These are phyloP conservation scores for Scatophagus argus DNA, from an alignment of 2,113 vertebrate species.

Conservation along the genomic window DNA sequence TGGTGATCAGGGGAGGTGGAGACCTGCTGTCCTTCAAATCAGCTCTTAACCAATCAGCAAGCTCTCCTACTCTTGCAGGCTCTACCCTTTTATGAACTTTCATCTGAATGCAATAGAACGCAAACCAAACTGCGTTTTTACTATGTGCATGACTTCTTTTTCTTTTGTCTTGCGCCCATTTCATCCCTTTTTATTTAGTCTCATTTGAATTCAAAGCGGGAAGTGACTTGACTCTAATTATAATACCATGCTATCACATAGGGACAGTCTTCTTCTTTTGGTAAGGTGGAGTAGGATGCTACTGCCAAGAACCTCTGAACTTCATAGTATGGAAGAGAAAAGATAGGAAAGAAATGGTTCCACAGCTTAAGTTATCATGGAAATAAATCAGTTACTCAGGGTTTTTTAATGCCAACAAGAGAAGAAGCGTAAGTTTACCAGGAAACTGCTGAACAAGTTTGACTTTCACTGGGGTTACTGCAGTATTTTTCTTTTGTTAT, in stretches of 20 bases:
- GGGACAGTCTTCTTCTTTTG: slow-evolving; percentile 34
- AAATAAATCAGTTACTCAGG: slow-evolving; percentile 84
- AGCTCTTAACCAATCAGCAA: slow-evolving; percentile 84
- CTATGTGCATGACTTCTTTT: slow-evolving; percentile 89
- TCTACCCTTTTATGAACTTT: slow-evolving; percentile 76
- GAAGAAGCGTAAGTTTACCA: slow-evolving; percentile 70
- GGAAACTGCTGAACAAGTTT: slow-evolving; percentile 76
- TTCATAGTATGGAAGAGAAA: slow-evolving; percentile 22
- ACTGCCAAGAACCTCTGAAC: slow-evolving; percentile 61
- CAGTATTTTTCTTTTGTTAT: slow-evolving; percentile 56
- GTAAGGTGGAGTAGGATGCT: slow-evolving; percentile 50
- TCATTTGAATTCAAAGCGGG: slow-evolving; percentile 55
- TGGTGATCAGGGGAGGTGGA: slow-evolving; percentile 77
- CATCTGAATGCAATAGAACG: slow-evolving; percentile 76
- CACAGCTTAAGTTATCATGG: slow-evolving; percentile 62
- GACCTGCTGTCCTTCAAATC: slow-evolving; percentile 75
- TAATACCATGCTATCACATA: slow-evolving; percentile 39
- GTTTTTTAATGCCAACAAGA: slow-evolving; percentile 83
- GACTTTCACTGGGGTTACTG: slow-evolving; percentile 74
- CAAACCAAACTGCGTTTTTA: slow-evolving; percentile 83
- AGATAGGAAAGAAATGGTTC: slow-evolving; percentile 43
- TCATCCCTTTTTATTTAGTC: slow-evolving; percentile 51
- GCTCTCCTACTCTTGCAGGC: slow-evolving; percentile 81
- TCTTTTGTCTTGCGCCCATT: slow-evolving; percentile 74
- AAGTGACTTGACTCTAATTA: slow-evolving; percentile 52